phyloP scores from a whole-genome alignment of 2,113 vertebrate genomes.

The Poeciliopsis retropinna region DNA sequence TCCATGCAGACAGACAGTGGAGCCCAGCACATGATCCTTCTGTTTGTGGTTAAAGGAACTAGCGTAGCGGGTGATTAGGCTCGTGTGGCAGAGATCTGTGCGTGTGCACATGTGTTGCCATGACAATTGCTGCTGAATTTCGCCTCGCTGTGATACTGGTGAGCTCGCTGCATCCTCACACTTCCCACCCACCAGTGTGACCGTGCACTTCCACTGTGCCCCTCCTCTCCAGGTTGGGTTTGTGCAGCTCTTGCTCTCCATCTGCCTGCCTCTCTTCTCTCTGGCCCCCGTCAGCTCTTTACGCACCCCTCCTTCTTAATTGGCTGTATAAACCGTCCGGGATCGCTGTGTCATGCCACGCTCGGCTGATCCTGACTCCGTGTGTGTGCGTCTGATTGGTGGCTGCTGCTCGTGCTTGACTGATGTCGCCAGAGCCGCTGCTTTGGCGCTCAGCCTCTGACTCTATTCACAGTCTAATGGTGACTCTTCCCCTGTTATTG shows the following conservation, averaged over 20 bases:
- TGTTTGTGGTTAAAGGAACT: background rate
- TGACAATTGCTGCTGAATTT: slow-evolving; percentile 36
- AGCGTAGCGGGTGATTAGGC: background rate
- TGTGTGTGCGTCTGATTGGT: background rate
- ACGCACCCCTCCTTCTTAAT: slow-evolving; percentile 43
- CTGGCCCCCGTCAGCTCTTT: background rate
- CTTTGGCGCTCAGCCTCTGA: slow-evolving; percentile 28
- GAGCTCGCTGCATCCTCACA: slow-evolving; percentile 27
- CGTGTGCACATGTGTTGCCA: slow-evolving; percentile 35
- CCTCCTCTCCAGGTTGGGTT: slow-evolving; percentile 4
- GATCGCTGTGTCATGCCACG: slow-evolving; percentile 38
- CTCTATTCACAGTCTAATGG: slow-evolving; percentile 49
- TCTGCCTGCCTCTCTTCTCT: slow-evolving; percentile 49
- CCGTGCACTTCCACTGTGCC: slow-evolving; percentile 28
- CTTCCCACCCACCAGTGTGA: slow-evolving; percentile 58
- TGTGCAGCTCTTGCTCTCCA: slow-evolving; percentile 38
- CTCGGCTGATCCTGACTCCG: slow-evolving; percentile 27
- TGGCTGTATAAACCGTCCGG: slow-evolving; percentile 32
- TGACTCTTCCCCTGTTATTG: slow-evolving; percentile 47
- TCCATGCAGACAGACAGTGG: background rate
- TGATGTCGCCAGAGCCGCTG: slow-evolving; percentile 57
- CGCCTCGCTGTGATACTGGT: slow-evolving; percentile 3
- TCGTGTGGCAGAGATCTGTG: background rate
- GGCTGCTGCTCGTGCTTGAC: slow-evolving; percentile 53
- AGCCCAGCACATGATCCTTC: background rate